Evolutionary conservation across 2,888 invertebrate genomes (phyloP), one percentile per base, ranked within the genome.

Genomic region (Globia sparganii): DNA sequence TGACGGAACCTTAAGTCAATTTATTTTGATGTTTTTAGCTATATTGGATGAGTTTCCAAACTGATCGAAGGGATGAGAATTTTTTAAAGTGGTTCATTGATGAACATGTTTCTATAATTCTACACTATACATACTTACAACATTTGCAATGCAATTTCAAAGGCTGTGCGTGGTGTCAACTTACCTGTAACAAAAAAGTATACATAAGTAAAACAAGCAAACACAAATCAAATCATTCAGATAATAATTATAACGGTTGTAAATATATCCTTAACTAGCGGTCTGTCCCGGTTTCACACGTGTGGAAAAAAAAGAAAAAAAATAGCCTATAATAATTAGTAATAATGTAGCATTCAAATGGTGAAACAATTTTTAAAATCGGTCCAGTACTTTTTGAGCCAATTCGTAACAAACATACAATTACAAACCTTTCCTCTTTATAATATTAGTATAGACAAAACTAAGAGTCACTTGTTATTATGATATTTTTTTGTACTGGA

Each of bases 151-250:
- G 31, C 13, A 59, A 21, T 34, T 43, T 43, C 2, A 0, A 3
- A 34, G 9, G 15, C 15, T 15, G 25, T 49, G n/a, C 15, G 13
- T 68, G 59, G 58, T 71, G n/a, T 28, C 2, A 67, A 78, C 84
- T 86, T 84, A 84, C 84, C 84, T 84, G 86, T 2, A 83, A 78
- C 66, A 76, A 81, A 61, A 74, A 61, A 62, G 4, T 37, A 73
- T 8, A 59, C 31, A 53, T 83, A 18, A 85, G 28, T 59, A 49
- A 40, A 77, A 66, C 13, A 37, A 28, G 4, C 15, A 64, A 53
- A 34, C 8, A 56, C 11, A 5, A 49, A n/a, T 43, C 2, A 56
- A 43, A 34, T 15, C 1, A 25, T 61, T 28, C 31, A 37, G 6
- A 56, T 4, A 53, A n/a, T n/a, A 53, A 0, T 37, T 37, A 37